These are phyloP conservation scores for Ovis aries DNA, from an alignment of 2,113 vertebrate species.

Conservation along the genomic window ARS-UI_Ramb_v3.0 NC_056060.1:11697501-11698000, in stretches of 20 bases:
- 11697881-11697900: neutral
- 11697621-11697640: neutral
- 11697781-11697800: neutral
- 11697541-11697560: neutral
- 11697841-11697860: neutral
- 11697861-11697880: neutral
- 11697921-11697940: neutral
- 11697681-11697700: neutral
- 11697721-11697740: neutral
- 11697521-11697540: neutral
- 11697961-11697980: neutral
- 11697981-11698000: neutral
- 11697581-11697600: neutral
- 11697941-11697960: neutral
- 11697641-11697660: neutral
- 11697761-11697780: neutral
- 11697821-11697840: neutral
- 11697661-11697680: neutral
- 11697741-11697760: neutral
- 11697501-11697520: neutral
- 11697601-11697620: constrained; percentile 19
- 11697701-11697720: neutral
- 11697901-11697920: neutral
- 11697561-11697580: neutral
- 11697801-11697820: neutral